Percentiles rank a stretch among this genome's conserved stretches.
Evolutionary conservation across 2,113 vertebrate genomes (phyloP).

Genomic region (Corydoras maculifer): DNA sequence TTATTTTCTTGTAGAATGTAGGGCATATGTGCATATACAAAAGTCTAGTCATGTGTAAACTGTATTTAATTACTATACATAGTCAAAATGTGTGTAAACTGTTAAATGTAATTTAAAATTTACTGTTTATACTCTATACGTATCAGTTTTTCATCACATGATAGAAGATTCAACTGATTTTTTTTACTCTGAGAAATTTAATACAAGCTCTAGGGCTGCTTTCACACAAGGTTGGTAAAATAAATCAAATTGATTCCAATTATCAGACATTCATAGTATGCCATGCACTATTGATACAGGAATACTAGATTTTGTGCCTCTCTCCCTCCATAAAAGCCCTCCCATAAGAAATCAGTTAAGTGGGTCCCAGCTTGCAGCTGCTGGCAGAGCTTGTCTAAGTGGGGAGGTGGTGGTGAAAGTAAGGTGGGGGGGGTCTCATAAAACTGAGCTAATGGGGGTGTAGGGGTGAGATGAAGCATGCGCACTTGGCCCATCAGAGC

Average conservation of each 20-base stretch:
- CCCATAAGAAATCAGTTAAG: slow-evolving; percentile 44
- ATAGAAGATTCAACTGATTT: no score
- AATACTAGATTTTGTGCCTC: slow-evolving; percentile 27
- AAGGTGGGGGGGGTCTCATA: slow-evolving; percentile 25
- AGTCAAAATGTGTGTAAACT: no score
- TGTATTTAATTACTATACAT: no score
- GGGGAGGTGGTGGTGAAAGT: slow-evolving; percentile 18
- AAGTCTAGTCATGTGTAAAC: no score
- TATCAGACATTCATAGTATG: slow-evolving; percentile 25
- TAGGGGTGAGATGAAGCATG: slow-evolving; percentile 21
- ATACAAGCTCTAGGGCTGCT: slow-evolving; percentile 2
- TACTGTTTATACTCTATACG: no score
- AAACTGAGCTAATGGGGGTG: slow-evolving; percentile 44
- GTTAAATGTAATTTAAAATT: no score
- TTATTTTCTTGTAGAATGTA: no score
- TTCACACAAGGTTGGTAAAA: slow-evolving; percentile 8
- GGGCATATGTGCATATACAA: no score
- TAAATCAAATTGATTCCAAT: slow-evolving; percentile 34
- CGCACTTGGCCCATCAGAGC: slow-evolving; percentile 4
- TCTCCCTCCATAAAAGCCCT: slow-evolving; percentile 29
- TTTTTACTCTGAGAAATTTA: not conserved
- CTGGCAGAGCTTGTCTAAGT: slow-evolving; percentile 34
- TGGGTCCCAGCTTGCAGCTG: slow-evolving; percentile 30
- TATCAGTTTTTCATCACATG: no score
- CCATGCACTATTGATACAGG: slow-evolving; percentile 8